These are phyloP conservation scores for Rhyzopertha dominica DNA, from an alignment of 1,140 invertebrate species.

Conservation along the genomic window DNA sequence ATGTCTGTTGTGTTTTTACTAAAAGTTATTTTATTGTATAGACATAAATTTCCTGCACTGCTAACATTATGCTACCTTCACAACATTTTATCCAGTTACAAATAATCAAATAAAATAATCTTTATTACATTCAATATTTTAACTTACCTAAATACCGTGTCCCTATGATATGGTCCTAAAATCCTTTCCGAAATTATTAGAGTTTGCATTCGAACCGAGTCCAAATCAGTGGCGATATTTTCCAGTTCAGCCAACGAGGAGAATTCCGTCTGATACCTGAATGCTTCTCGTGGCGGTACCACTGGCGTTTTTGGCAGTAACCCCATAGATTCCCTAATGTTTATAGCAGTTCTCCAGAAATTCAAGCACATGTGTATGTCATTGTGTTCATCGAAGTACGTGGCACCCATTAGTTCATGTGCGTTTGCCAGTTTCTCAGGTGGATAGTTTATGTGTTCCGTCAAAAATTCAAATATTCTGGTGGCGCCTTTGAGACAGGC, in stretches of 20 bases:
- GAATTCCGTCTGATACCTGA: constrained; percentile 67
- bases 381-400: constrained; percentile 78
- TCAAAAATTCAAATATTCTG: constrained; percentile 73
- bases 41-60: too few relatives aligned
- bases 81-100: too few relatives aligned
- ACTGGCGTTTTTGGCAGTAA: constrained; percentile 53
- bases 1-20: too few relatives aligned
- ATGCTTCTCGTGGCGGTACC: constrained; percentile 55
- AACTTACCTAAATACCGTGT: constrained; percentile 68
- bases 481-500: constrained; percentile 84
- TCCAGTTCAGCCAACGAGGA: constrained; percentile 64
- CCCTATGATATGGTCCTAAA: constrained; percentile 74
- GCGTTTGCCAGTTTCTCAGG: constrained; percentile 71
- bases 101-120: background rate
- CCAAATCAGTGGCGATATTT: constrained; percentile 65
- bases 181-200: constrained; percentile 78
- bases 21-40: too few relatives aligned
- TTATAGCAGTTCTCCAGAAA: constrained; percentile 64
- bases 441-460: constrained; percentile 57
- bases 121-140: constrained; percentile 1
- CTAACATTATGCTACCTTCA: too few relatives aligned
- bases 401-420: constrained; percentile 77
- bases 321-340: constrained; percentile 48
- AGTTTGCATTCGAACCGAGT: constrained; percentile 76
- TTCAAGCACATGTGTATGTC: constrained; percentile 59